These are phyloP conservation scores for Bathynomus jamesi DNA, from an alignment of 1,140 invertebrate genomes.

Conservation along the genomic window DNA sequence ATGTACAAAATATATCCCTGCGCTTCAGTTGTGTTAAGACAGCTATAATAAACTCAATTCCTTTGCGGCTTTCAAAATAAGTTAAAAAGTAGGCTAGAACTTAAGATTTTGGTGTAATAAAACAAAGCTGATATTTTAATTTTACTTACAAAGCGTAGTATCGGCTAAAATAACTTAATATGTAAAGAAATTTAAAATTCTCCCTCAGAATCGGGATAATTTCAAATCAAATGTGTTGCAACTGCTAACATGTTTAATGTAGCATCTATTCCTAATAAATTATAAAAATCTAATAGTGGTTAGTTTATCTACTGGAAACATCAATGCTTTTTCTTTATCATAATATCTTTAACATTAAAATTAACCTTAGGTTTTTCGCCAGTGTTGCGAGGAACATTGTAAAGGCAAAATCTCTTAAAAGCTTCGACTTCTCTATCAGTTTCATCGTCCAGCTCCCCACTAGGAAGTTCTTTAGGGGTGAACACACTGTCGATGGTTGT, in stretches of 20 bases:
- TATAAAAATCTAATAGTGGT: neutral
- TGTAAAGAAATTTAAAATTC: too few species aligned
- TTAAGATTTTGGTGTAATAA: neutral
- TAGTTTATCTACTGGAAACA: neutral
- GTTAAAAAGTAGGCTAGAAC: too few species aligned
- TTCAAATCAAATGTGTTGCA: neutral
- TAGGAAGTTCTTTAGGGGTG: constrained; percentile 63
- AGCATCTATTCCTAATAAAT: neutral
- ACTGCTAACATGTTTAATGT: neutral
- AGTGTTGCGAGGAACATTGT: constrained; percentile 57
- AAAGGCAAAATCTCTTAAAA: constrained; percentile 68
- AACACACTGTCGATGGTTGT: constrained; percentile 57
- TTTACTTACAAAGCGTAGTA: neutral
- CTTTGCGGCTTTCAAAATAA: too few species aligned
- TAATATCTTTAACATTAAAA: constrained; percentile 63
- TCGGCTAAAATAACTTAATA: neutral
- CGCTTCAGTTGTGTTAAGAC: too few species aligned
- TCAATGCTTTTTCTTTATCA: constrained; percentile 51
- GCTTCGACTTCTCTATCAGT: constrained; percentile 65
- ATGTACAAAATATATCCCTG: too few species aligned
- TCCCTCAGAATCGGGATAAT: too few species aligned
- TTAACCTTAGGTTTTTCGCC: constrained; percentile 57
- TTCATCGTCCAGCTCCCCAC: constrained; percentile 61
- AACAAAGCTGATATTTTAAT: neutral
- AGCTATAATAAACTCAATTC: too few species aligned